Base-by-base conservation (phyloP, 2,888 invertebrate genomes). In the Lasioglossum leucozonium region DNA sequence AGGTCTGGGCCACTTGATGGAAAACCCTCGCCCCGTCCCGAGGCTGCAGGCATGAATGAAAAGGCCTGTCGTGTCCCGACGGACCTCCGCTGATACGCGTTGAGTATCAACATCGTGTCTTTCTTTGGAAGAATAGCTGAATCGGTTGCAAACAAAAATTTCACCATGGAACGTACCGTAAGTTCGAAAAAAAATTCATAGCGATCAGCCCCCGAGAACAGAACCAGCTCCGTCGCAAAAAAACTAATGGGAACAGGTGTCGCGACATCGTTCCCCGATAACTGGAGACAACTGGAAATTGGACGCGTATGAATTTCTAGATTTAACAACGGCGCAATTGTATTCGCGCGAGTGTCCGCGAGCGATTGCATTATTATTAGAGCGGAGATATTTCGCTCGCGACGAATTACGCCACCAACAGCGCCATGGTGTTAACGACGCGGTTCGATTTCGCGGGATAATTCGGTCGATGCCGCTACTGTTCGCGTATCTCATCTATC, bases 401-500 rank as follows among this genome's bases (percentile, higher is more conserved):
- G 18, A 8, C 8, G 40, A 11, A 26, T 77, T 76, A 44, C 42
- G 55, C 42, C 71, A 67, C n/a, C 4, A 0, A 10, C 2, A 0
- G n/a, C 51, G 55, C 26, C 72, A 76, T 72, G 82, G 55, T 69
- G 42, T 44, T 75, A 62, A 72, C 2, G 22, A 22, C 22, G 22
- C 16, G 84, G 72, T 77, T 69, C 58, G 69, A 69, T 73, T 84
- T 47, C 40, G 22, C 13, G 6, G 34, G 55, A 84, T 72, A 84
- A 77, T 83, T 83, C n/a, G 30, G 55, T 67, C 83, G 72, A 73
- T 65, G 77, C 58, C 58, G 42, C 22, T 82, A 62, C 4, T 40
- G 22, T 55, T 51, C 34, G 40, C 34, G 69, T 84, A 84, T 84
- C 77, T 84, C 74, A 84, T 84, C 73, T 84, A 62, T n/a, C 47